Conservation (phyloP, 2,797 vertebrate genomes). For the Crax fasciolata region DNA sequence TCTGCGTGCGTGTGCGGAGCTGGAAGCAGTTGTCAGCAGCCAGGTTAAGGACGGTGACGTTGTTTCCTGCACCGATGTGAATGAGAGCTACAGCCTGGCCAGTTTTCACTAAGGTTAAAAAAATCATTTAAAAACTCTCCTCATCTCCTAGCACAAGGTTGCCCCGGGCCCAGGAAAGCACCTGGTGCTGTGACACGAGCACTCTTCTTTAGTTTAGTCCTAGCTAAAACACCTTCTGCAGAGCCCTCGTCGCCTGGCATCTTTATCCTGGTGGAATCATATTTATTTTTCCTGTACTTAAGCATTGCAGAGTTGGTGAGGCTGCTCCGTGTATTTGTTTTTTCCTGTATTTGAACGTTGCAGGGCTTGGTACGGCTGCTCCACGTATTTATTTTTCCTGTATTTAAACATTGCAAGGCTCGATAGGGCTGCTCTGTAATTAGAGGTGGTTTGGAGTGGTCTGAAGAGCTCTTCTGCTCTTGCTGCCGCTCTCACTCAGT, state of each 20-base stretch:
- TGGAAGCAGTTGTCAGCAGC: background rate
- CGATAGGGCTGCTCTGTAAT: background rate
- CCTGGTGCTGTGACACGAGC: fast-evolving
- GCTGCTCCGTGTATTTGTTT: background rate
- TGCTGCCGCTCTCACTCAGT: background rate
- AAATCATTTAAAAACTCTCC: background rate
- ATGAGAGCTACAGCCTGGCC: background rate
- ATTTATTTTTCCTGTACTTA: background rate
- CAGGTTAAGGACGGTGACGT: background rate
- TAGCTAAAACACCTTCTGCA: background rate
- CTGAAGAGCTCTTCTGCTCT: background rate
- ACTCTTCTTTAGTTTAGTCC: background rate
- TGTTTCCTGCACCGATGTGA: background rate
- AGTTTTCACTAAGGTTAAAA: background rate
- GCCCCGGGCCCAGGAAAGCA: background rate
- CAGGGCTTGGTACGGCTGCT: background rate
- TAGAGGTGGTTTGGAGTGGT: background rate
- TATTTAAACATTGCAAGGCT: background rate
- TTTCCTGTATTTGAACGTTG: background rate
- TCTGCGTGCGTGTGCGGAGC: fast-evolving
- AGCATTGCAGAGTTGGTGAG: fast-evolving
- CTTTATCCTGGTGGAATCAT: background rate
- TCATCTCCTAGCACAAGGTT: background rate
- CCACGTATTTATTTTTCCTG: background rate
- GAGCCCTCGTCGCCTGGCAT: fast-evolving